phyloP scores from a whole-genome alignment of 1,140 invertebrate genomes.

The Macrosteles quadrilineatus region DNA sequence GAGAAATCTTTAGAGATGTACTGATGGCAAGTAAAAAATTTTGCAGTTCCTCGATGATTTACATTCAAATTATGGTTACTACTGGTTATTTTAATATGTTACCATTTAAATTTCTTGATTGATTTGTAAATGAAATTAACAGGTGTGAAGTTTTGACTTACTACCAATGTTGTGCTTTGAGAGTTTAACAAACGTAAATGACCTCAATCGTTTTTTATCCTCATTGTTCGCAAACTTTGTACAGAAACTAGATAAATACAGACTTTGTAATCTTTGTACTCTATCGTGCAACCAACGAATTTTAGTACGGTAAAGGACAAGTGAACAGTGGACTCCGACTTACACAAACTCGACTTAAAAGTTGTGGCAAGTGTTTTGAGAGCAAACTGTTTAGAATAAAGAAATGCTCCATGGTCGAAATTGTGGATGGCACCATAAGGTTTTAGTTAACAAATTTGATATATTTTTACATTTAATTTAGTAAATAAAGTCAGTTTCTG shows the following conservation, averaged over 20 bases:
- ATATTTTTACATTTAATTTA: too few species aligned
- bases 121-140: constrained; percentile 4
- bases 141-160: constrained; percentile 29
- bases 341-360: too few species aligned
- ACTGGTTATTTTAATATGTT: too few species aligned
- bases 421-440: background rate
- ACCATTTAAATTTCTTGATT: too few species aligned
- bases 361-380: too few species aligned
- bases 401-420: background rate
- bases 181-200: constrained; percentile 8
- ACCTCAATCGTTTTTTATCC: constrained; percentile 24
- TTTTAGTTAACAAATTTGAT: background rate
- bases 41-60: too few species aligned
- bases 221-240: constrained; percentile 23
- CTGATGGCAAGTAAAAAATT: too few species aligned
- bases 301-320: background rate
- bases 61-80: too few species aligned
- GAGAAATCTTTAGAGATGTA: too few species aligned
- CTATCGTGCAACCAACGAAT: constrained; percentile 21
- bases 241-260: constrained; percentile 2
- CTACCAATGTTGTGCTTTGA: constrained; percentile 20
- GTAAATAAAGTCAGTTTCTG: too few species aligned
- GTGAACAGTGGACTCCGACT: too few species aligned
- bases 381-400: too few species aligned
- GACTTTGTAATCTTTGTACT: constrained; percentile 20